phyloP scores from a whole-genome alignment of 2,888 invertebrate species.

The Hydropsyche betteni region DNA sequence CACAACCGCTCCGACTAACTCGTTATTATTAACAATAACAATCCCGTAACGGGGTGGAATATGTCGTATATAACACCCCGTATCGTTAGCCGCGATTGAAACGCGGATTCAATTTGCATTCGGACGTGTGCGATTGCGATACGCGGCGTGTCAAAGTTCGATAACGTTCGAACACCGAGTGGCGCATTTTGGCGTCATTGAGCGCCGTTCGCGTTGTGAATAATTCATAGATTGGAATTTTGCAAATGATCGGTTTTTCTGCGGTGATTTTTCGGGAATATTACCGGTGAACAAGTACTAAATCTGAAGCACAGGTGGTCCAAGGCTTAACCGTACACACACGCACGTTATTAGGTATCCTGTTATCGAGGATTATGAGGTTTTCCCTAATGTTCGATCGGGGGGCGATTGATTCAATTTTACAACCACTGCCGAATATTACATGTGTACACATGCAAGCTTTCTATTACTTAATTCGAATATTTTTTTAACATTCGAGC shows the following conservation, averaged over 20 bases:
- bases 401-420: slow-evolving; percentile 38
- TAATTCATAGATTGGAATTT: slow-evolving; percentile 23
- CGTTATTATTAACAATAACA: too few species aligned
- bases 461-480: too few species aligned
- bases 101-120: slow-evolving; percentile 25
- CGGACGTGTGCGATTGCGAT: neutral
- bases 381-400: slow-evolving; percentile 27
- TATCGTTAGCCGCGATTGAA: too few species aligned
- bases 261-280: too few species aligned
- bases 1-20: slow-evolving; percentile 17
- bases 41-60: too few species aligned
- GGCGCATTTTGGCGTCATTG: slow-evolving; percentile 22
- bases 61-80: too few species aligned
- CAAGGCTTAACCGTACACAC: neutral
- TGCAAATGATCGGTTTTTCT: too few species aligned
- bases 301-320: slow-evolving; percentile 25
- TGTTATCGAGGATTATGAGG: slow-evolving; percentile 46
- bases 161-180: slow-evolving; percentile 31
- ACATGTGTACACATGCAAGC: too few species aligned
- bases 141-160: slow-evolving; percentile 34
- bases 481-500: too few species aligned
- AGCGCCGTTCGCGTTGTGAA: slow-evolving; percentile 3
- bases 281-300: slow-evolving; percentile 20
- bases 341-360: slow-evolving; percentile 28
- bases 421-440: neutral